Conservation (phyloP, 1,140 invertebrate genomes). For the Parapsyche elsis region DNA sequence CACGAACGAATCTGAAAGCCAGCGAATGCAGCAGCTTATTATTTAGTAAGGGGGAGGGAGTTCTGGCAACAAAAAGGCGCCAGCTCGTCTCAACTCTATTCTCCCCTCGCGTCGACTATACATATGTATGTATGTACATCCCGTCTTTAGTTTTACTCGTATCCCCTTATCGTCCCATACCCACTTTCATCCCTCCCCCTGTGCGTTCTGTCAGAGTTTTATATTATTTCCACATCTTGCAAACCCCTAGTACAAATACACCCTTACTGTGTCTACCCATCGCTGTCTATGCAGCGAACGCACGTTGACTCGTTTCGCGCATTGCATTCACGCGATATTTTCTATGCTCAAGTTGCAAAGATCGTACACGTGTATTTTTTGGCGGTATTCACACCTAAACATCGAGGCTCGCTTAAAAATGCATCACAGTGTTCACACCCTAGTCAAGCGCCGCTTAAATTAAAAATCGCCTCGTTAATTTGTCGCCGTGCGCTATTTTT, state of each 20-base stretch:
- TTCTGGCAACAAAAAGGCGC: slow-evolving; percentile 39
- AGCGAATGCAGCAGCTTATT: slow-evolving; percentile 6
- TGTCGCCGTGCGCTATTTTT: too few species aligned
- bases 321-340: not conserved
- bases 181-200: slow-evolving; percentile 9
- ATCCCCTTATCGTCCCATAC: slow-evolving; percentile 30
- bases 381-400: too few species aligned
- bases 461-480: not conserved
- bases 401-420: too few species aligned
- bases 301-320: not conserved
- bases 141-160: slow-evolving; percentile 44
- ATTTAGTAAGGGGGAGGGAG: not conserved
- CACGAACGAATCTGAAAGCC: not conserved
- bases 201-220: slow-evolving; percentile 28
- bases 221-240: slow-evolving; percentile 49
- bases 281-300: not conserved
- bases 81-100: slow-evolving; percentile 36
- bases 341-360: not conserved
- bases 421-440: too few species aligned
- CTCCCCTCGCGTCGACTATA: too few species aligned
- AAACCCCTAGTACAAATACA: slow-evolving; percentile 26
- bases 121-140: too few species aligned
- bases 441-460: too few species aligned
- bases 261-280: not conserved
- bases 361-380: too few species aligned